A percentile compares a stretch with the other conserved stretches of the same genome.
Conservation (phyloP, 2,888 invertebrate species). For the Cetonia aurata region DNA sequence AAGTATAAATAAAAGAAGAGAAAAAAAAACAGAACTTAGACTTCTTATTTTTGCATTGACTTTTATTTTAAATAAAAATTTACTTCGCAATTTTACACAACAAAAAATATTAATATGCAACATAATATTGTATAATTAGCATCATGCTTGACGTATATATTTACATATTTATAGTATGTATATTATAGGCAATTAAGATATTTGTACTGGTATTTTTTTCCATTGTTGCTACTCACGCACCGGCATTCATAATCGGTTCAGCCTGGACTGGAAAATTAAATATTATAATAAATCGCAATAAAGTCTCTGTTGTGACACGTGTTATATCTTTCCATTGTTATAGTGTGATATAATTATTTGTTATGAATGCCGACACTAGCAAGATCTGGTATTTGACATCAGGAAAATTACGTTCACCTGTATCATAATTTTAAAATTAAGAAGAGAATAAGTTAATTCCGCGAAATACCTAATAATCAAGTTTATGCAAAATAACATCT, state of each 20-base stretch:
- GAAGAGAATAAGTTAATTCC: constrained; percentile 8
- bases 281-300: constrained; percentile 13
- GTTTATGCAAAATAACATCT: too few species aligned
- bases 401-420: constrained; percentile 33
- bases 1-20: constrained; percentile 12
- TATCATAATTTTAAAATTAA: constrained; percentile 17
- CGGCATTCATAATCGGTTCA: constrained; percentile 41
- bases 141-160: constrained; percentile 49
- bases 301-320: background rate
- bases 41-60: constrained; percentile 44
- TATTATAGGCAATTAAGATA: constrained; percentile 49
- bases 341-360: background rate
- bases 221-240: constrained; percentile 40
- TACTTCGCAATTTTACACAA: constrained; percentile 49
- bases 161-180: constrained; percentile 49
- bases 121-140: constrained; percentile 49
- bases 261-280: constrained; percentile 21
- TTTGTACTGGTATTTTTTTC: constrained; percentile 48
- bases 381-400: constrained; percentile 34
- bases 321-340: constrained; percentile 10
- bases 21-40: constrained; percentile 39
- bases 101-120: constrained; percentile 49
- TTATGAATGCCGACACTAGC: constrained; percentile 44
- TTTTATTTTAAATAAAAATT: constrained; percentile 49
- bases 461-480: too few species aligned